These are phyloP conservation scores for Chaetodon trifascialis DNA, from an alignment of 2,113 vertebrate genomes.

Conservation along the genomic window DNA sequence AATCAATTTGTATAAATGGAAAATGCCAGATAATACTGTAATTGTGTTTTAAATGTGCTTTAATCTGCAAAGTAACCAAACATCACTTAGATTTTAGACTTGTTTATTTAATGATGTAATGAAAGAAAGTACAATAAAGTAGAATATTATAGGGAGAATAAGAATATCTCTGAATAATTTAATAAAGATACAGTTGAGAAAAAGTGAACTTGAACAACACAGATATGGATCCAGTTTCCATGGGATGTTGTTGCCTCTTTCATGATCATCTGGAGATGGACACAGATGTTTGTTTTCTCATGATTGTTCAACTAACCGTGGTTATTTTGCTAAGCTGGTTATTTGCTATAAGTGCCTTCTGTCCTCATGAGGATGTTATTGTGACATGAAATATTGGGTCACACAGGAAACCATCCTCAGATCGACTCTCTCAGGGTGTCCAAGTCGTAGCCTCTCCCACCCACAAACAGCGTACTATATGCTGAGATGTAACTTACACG, in stretches of 20 bases:
- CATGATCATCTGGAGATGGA: constrained; percentile 57
- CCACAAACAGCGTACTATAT: not conserved
- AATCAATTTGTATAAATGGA: constrained; percentile 37
- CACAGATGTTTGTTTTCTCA: constrained; percentile 82
- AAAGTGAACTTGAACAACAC: constrained; percentile 48
- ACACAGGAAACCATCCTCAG: constrained; percentile 53
- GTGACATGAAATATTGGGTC: constrained; percentile 66
- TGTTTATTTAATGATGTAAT: constrained; percentile 36
- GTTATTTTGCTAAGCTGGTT: constrained; percentile 79
- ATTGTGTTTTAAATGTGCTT: constrained; percentile 30
- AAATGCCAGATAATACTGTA: constrained; percentile 37
- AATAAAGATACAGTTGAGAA: constrained; percentile 47
- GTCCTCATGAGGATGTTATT: constrained; percentile 76
- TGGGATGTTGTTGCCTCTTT: constrained; percentile 65
- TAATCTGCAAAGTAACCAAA: constrained; percentile 42
- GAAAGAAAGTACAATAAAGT: constrained; percentile 9
- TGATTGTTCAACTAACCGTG: constrained; percentile 70
- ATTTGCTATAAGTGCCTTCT: constrained; percentile 80
- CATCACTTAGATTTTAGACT: constrained; percentile 12
- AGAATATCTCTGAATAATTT: constrained; percentile 46
- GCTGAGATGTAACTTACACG: not conserved
- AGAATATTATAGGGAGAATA: constrained; percentile 24
- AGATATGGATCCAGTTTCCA: constrained; percentile 62
- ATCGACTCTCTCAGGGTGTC: constrained; percentile 51
- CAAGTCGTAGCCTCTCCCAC: not conserved